Evolutionary conservation across 2,113 vertebrate species (phyloP).

Genomic region (Dromaius novaehollandiae): DNA sequence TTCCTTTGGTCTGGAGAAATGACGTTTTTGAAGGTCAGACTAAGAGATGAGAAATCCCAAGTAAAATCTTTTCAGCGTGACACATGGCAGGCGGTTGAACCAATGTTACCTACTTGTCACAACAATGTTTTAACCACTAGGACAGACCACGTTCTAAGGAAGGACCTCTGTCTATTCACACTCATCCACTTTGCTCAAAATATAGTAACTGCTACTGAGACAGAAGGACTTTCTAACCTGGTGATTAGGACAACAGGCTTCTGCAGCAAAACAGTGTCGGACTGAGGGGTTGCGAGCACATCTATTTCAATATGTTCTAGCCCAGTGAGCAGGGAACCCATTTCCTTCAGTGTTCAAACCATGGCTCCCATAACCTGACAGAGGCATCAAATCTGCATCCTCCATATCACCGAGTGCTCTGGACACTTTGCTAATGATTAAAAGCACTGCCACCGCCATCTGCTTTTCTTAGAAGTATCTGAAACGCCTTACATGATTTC

Average conservation of each 20-base stretch:
- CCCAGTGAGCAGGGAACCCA: not conserved
- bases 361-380: fast-evolving
- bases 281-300: not conserved
- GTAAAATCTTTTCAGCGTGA: not conserved
- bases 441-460: not conserved
- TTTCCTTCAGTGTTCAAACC: not conserved
- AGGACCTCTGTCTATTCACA: not conserved
- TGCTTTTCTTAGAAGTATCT: not conserved
- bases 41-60: not conserved
- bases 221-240: not conserved
- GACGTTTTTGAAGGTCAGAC: not conserved
- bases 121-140: not conserved
- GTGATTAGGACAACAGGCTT: not conserved
- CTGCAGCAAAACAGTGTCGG: fast-evolving
- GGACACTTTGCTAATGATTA: not conserved
- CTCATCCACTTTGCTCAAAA: not conserved
- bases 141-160: not conserved
- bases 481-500: not conserved
- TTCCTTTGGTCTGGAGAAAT: slow-evolving; percentile 28
- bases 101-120: not conserved
- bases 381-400: not conserved
- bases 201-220: not conserved
- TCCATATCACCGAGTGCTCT: not conserved
- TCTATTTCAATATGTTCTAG: not conserved
- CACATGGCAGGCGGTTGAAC: not conserved